Percentiles rank a stretch among this genome's conserved stretches.
Evolutionary conservation across 1,140 invertebrate species (phyloP).

Genomic region (Acromyrmex echinatior): DNA sequence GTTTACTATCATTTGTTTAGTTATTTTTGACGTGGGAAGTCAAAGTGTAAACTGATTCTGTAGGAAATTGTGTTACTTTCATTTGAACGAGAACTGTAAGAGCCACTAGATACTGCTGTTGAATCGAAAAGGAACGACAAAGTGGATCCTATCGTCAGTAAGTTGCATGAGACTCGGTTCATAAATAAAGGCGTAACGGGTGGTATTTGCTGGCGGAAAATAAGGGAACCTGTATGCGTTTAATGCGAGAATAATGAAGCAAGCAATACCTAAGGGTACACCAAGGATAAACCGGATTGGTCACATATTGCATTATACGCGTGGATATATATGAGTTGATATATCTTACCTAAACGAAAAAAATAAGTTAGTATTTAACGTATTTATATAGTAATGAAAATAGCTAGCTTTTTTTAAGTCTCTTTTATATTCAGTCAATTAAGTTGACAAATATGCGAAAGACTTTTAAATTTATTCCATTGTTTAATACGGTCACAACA

Average conservation of each 20-base stretch:
- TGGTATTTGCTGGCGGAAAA: constrained; percentile 35
- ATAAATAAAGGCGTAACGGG: constrained; percentile 29
- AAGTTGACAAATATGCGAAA: not conserved
- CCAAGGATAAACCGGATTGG: constrained; percentile 17
- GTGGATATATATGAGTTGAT: not conserved
- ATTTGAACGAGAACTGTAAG: constrained; percentile 25
- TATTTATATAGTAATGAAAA: not conserved
- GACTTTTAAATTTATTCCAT: not conserved
- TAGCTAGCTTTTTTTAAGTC: not conserved
- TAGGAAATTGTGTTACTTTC: constrained; percentile 20
- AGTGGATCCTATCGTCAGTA: constrained; percentile 18
- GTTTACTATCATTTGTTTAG: not conserved
- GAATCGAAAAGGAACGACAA: constrained; percentile 29
- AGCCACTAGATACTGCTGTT: constrained; percentile 23
- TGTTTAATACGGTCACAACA: not conserved
- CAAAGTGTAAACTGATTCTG: constrained; percentile 24
- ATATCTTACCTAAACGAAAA: not conserved
- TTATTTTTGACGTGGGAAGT: not conserved
- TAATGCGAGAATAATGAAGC: constrained; percentile 45
- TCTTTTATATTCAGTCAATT: not conserved
- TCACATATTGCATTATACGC: constrained; percentile 14
- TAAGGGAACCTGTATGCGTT: constrained; percentile 13
- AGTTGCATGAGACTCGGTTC: constrained; percentile 28
- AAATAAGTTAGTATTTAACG: not conserved
- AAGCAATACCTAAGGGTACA: not conserved